Conservation (phyloP, 2,797 vertebrate genomes). For the Argentina silus region DNA sequence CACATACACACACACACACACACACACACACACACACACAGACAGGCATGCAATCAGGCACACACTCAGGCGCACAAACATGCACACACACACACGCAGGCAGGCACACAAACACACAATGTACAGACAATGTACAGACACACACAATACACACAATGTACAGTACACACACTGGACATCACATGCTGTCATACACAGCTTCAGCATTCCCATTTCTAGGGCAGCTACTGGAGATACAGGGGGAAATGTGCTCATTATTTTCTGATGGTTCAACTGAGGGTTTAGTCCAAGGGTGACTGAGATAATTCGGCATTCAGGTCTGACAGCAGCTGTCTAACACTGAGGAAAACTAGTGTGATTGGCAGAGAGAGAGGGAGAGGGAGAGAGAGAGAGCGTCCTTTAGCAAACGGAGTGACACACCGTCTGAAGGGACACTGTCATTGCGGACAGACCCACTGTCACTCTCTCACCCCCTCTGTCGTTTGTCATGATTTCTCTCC, state of each 20-base stretch:
- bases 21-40: background rate
- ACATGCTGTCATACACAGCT: background rate
- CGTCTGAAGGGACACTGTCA: constrained; percentile 46
- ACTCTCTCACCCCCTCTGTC: constrained; percentile 33
- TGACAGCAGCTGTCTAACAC: constrained; percentile 50
- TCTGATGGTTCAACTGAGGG: background rate
- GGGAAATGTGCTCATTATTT: background rate
- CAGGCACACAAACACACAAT: background rate
- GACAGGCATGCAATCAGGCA: too few relatives aligned
- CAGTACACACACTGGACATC: background rate
- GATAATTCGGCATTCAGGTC: constrained; percentile 28
- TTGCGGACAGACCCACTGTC: constrained; percentile 41
- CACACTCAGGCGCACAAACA: background rate
- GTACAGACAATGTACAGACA: background rate
- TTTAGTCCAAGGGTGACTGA: constrained; percentile 14
- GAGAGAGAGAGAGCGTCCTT: constrained; percentile 14
- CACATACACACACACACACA: constrained; percentile 1
- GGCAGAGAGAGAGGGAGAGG: constrained; percentile 17
- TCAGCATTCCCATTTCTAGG: background rate
- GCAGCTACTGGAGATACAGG: background rate
- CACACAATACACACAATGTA: background rate
- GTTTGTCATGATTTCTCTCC: background rate
- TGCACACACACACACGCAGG: background rate
- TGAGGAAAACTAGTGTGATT: constrained; percentile 45
- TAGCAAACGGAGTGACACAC: constrained; percentile 51